Evolutionary conservation across 2,113 vertebrate genomes (phyloP).

Genomic region (Mesoclemmys tuberculata): DNA sequence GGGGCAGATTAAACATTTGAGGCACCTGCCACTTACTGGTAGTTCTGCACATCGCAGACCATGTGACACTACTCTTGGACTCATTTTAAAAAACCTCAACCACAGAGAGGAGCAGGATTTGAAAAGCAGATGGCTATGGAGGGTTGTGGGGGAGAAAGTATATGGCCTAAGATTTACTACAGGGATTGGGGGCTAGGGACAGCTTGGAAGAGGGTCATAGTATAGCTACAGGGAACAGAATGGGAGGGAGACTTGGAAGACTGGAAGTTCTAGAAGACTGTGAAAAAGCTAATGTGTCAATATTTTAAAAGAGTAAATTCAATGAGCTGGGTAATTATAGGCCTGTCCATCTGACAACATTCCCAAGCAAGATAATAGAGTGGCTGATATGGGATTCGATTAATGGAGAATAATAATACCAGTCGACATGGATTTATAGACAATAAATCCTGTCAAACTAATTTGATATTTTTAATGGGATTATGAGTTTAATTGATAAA

Average conservation of each 20-base stretch:
- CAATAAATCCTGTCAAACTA: background rate
- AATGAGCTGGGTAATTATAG: background rate
- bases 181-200: background rate
- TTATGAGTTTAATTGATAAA: background rate
- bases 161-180: background rate
- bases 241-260: background rate
- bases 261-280: background rate
- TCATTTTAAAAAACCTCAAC: background rate
- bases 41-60: background rate
- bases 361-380: background rate
- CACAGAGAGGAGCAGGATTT: background rate
- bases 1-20: background rate
- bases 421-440: background rate
- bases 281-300: background rate
- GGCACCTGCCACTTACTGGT: accelerated
- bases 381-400: background rate
- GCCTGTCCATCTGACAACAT: background rate
- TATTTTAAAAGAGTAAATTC: background rate
- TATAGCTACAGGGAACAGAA: background rate
- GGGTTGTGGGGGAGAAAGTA: background rate
- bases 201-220: background rate
- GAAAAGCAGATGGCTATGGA: background rate
- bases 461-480: background rate
- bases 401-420: background rate
- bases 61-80: background rate